Base-by-base conservation (phyloP, 2,113 vertebrate genomes). In the Amia ocellicauda region DNA sequence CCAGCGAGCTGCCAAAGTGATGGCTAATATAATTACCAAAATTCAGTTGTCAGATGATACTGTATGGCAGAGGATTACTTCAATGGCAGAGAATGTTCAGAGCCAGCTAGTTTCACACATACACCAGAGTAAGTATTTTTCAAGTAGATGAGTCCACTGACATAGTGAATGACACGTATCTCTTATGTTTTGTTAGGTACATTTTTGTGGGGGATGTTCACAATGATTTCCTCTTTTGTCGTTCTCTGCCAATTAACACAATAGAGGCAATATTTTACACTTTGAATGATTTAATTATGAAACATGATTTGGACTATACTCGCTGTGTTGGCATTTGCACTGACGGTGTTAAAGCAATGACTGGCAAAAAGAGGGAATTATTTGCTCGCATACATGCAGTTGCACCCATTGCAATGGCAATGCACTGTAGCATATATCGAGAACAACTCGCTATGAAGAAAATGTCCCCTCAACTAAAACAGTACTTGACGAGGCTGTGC, bases 21-120 rank as follows among this genome's bases (percentile, higher is more conserved):
- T 68, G 36, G 62, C 62, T 5, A 68, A 63, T n/a, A 66, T 66
- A 40, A 31, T 68, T 66, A 41, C 22, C 66, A 67, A 67, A 51
- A 66, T 41, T n/a, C n/a, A n/a, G n/a, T n/a, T n/a, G n/a, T n/a
- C n/a, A n/a, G n/a, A n/a, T n/a, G n/a, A n/a, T n/a, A 67, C 36
- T 3, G 59, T 66, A 36, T 10, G 20, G 60, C 41, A 24, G 29
- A 28, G 50, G 55, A 69, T 62, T 56, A 67, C 28, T 54, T 5
- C 19, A 10, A 52, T 65, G 47, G 62, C 60, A 31, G 17, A 66
- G 66, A 69, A 65, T 29, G 75, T 52, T 74, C 67, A 78, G 70
- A 68, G 75, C 64, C 74, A 81, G 29, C 74, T 83, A 66, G 70
- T 83, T 45, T 69, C 69, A 62, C 72, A 71, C 67, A 54, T 83